Conservation (phyloP, 2,797 vertebrate genomes). For the Trachurus trachurus region DNA sequence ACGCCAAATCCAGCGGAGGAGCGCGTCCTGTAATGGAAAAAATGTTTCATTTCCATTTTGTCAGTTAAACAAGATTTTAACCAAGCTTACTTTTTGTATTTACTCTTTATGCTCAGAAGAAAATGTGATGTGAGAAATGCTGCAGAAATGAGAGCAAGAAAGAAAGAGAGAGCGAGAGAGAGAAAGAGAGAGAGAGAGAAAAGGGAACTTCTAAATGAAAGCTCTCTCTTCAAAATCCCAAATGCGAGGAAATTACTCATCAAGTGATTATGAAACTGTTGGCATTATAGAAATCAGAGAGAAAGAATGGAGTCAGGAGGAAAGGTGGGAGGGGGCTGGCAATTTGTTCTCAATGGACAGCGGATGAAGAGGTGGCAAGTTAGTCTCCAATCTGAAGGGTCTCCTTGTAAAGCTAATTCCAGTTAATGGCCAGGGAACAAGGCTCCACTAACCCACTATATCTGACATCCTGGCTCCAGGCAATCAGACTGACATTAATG, state of each 20-base stretch:
- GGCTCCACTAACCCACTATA: slow-evolving; percentile 82
- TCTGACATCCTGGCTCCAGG: slow-evolving; percentile 85
- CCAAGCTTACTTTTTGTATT: slow-evolving; percentile 22
- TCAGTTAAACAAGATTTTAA: slow-evolving; percentile 62
- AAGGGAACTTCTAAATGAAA: slow-evolving; percentile 73
- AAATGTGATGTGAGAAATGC: slow-evolving; percentile 74
- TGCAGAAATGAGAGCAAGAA: slow-evolving; percentile 63
- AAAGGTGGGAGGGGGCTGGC: slow-evolving; percentile 73
- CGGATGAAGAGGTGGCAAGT: slow-evolving; percentile 85
- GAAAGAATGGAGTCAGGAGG: slow-evolving; percentile 77
- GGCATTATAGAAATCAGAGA: slow-evolving; percentile 88
- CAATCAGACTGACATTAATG: slow-evolving; percentile 93
- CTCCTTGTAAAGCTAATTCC: slow-evolving; percentile 92
- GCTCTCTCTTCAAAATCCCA: slow-evolving; percentile 78
- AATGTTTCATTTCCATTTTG: slow-evolving; percentile 53
- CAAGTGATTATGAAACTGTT: slow-evolving; percentile 88
- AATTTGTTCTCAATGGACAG: slow-evolving; percentile 87
- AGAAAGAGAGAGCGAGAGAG: neutral
- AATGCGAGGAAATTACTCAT: slow-evolving; percentile 89
- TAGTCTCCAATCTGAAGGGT: slow-evolving; percentile 82
- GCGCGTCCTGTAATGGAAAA: slow-evolving; percentile 19
- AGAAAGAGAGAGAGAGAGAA: slow-evolving; percentile 2
- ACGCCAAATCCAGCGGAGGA: slow-evolving; percentile 3
- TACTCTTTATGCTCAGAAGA: slow-evolving; percentile 72
- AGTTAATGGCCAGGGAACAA: slow-evolving; percentile 88